Conservation (phyloP, 2,113 vertebrate genomes). For the Alligator mississippiensis region DNA sequence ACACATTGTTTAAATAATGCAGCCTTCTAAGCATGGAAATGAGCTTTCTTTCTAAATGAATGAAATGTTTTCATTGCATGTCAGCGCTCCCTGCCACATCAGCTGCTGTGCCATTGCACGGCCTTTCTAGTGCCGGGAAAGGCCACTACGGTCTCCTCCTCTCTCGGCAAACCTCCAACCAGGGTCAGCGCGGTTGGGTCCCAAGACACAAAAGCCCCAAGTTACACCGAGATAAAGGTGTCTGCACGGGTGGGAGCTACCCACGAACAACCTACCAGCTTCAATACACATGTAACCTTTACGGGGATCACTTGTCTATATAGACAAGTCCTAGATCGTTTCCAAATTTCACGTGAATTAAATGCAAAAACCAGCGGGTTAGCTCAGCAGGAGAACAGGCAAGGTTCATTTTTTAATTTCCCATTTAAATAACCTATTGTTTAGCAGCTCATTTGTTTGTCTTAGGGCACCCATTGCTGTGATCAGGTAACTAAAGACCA, state of each 20-base stretch:
- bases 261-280: not conserved
- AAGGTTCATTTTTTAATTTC: not conserved
- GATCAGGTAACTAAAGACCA: accelerated
- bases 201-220: not conserved
- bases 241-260: not conserved
- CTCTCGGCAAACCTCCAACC: no score
- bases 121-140: not conserved
- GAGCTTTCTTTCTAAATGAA: not conserved
- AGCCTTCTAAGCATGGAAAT: not conserved
- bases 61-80: not conserved
- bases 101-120: not conserved
- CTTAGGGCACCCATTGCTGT: not conserved
- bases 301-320: not conserved
- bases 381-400: not conserved
- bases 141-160: no score
- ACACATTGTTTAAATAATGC: not conserved
- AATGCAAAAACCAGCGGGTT: not conserved
- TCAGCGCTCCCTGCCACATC: not conserved
- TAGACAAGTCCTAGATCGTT: not conserved
- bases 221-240: not conserved
- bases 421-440: accelerated
- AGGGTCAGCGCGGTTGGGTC: not conserved
- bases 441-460: not conserved
- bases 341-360: not conserved
- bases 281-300: not conserved